These are phyloP conservation scores for Belonocnema kinseyi DNA, from an alignment of 1,140 invertebrate species.

Conservation along the genomic window DNA sequence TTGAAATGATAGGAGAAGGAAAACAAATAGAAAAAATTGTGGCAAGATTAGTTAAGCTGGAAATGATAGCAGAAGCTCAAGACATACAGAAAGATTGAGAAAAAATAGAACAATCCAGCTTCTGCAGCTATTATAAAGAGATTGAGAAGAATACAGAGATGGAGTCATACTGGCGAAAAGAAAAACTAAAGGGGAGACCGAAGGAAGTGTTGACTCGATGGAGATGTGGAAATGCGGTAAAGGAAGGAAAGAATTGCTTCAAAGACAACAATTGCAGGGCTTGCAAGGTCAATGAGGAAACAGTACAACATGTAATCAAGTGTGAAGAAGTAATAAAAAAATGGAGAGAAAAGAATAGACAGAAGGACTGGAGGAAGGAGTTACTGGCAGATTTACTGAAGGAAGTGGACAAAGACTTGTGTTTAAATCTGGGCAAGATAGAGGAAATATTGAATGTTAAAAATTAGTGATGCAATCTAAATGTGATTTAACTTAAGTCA, in stretches of 20 bases:
- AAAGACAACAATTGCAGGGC: neutral
- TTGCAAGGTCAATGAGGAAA: neutral
- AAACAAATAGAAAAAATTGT: too few species aligned
- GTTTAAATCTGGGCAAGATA: too few species aligned
- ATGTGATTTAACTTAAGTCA: neutral
- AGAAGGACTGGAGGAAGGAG: too few species aligned
- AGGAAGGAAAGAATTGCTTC: neutral
- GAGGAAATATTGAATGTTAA: neutral
- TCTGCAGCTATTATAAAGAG: too few species aligned
- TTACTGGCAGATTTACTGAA: too few species aligned
- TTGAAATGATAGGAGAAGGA: too few species aligned
- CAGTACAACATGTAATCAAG: neutral
- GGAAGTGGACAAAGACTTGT: too few species aligned
- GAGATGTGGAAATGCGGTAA: neutral
- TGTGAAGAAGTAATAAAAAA: neutral
- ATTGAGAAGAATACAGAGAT: neutral
- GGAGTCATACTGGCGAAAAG: neutral
- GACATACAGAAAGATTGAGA: too few species aligned
- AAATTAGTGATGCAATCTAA: neutral
- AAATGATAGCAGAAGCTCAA: too few species aligned
- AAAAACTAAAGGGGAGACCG: neutral
- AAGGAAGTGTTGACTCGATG: neutral
- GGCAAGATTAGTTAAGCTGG: too few species aligned
- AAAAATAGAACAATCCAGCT: too few species aligned
- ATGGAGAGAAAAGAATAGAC: neutral